A percentile compares a stretch with the other conserved stretches of the same genome.
Conservation (phyloP, 2,888 invertebrate genomes). For the Pterostichus niger region DNA sequence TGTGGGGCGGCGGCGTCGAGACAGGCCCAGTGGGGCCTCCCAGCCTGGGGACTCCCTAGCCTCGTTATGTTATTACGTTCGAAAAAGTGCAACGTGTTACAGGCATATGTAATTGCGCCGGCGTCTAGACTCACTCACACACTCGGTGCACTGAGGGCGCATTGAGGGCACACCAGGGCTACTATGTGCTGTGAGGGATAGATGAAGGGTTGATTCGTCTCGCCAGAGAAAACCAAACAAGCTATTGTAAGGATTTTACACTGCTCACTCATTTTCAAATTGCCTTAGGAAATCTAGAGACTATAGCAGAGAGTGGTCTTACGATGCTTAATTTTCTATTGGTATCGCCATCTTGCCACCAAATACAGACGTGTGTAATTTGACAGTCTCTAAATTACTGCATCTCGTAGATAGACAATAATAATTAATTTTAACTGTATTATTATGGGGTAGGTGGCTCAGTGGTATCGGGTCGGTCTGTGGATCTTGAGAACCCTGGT, state of each 20-base stretch:
- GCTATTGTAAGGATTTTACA: not conserved
- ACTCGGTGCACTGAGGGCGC: not conserved
- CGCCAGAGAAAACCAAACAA: constrained; percentile 9
- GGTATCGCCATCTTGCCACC: no score
- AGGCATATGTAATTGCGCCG: constrained; percentile 69
- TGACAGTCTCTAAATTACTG: no score
- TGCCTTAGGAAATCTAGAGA: no score
- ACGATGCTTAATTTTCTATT: no score
- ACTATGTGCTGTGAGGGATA: not conserved
- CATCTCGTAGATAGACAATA: no score
- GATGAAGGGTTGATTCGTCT: not conserved
- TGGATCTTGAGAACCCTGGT: no score
- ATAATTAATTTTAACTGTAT: no score
- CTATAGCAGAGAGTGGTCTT: no score
- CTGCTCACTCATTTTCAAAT: no score
- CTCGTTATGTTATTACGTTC: constrained; percentile 71
- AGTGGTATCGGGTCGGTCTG: no score
- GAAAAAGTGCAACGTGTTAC: constrained; percentile 71
- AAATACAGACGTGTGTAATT: no score
- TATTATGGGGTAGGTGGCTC: no score
- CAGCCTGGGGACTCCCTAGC: constrained; percentile 68
- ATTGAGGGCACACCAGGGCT: not conserved
- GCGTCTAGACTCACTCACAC: constrained; percentile 58
- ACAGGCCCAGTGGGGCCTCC: constrained; percentile 17
- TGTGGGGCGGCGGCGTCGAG: not conserved